Conservation (phyloP, 2,888 invertebrate genomes). For the Perithous albicinctus region DNA sequence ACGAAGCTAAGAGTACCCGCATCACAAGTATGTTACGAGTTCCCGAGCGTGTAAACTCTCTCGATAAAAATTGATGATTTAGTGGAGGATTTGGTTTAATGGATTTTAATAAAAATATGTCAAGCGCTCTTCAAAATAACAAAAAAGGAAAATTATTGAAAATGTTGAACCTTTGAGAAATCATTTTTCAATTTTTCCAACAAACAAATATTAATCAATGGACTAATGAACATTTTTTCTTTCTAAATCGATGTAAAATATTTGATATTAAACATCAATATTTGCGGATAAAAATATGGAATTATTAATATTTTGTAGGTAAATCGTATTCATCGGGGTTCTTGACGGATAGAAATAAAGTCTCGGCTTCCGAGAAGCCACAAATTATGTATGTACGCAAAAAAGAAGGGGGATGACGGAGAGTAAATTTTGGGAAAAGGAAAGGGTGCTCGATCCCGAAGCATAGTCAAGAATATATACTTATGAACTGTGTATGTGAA, state of each 20-base stretch:
- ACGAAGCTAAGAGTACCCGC: constrained; percentile 12
- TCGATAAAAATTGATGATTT: constrained; percentile 1
- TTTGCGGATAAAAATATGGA: not conserved
- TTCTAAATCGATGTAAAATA: too few species aligned
- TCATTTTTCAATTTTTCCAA: too few species aligned
- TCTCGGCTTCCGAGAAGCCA: constrained; percentile 61
- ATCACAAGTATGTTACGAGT: not conserved
- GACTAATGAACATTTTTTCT: too few species aligned
- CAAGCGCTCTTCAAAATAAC: too few species aligned
- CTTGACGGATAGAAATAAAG: constrained; percentile 50
- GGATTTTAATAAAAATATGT: not conserved
- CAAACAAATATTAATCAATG: too few species aligned
- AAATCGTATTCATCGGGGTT: not conserved
- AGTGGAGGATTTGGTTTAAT: too few species aligned
- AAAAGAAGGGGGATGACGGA: constrained; percentile 47
- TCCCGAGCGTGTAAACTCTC: not conserved
- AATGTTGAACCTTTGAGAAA: too few species aligned
- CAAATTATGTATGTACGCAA: constrained; percentile 54
- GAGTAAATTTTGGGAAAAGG: constrained; percentile 25
- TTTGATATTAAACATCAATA: too few species aligned
- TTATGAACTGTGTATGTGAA: constrained; percentile 2
- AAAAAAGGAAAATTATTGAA: too few species aligned
- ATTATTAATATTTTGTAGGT: not conserved
- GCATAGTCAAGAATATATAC: not conserved
- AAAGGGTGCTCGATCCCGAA: constrained; percentile 7